These are phyloP conservation scores for Zelleria hepariella DNA, from an alignment of 2,888 invertebrate genomes.

Conservation along the genomic window DNA sequence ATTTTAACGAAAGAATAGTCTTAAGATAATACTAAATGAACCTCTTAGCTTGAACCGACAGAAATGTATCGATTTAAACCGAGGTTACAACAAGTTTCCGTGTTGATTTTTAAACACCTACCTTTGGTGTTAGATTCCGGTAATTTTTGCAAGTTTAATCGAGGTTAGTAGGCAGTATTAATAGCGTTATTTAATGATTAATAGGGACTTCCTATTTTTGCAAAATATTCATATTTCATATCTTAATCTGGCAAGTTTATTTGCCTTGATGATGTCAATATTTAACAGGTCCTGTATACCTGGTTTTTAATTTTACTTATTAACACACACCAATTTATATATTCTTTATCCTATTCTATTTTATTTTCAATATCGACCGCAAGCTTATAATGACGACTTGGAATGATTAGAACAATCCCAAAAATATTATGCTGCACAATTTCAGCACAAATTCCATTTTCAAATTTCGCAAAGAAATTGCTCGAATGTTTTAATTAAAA, in stretches of 20 bases:
- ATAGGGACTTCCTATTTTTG: neutral
- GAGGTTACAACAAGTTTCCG: constrained; percentile 32
- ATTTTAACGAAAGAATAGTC: too few relatives aligned
- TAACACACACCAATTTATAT: too few relatives aligned
- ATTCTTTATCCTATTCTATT: too few relatives aligned
- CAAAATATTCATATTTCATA: neutral
- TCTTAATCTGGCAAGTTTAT: neutral
- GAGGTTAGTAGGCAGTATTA: constrained; percentile 22
- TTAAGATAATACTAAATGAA: too few relatives aligned
- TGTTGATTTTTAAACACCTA: constrained; percentile 18
- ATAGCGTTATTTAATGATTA: neutral
- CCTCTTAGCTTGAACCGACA: neutral
- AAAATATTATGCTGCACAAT: too few relatives aligned
- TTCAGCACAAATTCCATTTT: too few relatives aligned
- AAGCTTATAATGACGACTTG: too few relatives aligned
- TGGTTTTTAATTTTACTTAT: too few relatives aligned
- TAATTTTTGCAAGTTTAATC: constrained; percentile 46
- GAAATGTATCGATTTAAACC: constrained; percentile 22
- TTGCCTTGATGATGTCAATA: neutral
- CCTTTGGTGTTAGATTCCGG: constrained; percentile 39
- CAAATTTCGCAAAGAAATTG: too few relatives aligned
- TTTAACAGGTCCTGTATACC: neutral
- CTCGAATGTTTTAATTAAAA: too few relatives aligned
- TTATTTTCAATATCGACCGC: too few relatives aligned
- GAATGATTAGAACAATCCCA: too few relatives aligned